Conservation (phyloP, 2,888 invertebrate species). For the Drosophila anomelani region DNA sequence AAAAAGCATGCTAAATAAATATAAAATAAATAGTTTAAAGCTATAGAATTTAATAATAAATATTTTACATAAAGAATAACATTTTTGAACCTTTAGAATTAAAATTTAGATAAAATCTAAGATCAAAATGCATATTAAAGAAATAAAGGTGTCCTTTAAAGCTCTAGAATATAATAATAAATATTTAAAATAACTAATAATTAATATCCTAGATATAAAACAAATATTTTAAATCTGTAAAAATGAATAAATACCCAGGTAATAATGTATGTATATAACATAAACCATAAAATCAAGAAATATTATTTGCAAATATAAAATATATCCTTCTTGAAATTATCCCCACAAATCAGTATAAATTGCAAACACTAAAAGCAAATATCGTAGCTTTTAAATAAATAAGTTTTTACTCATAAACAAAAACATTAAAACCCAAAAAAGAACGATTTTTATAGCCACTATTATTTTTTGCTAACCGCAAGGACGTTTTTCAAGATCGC, state of each 20-base stretch:
- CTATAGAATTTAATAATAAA: not conserved
- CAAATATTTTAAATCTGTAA: no score
- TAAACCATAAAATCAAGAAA: no score
- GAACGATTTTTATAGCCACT: not conserved
- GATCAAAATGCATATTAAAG: not conserved
- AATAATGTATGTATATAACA: no score
- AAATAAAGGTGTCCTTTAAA: no score
- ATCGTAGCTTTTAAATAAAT: no score
- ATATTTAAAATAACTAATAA: not conserved
- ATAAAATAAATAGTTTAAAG: not conserved
- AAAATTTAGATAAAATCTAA: not conserved
- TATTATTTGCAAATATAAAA: no score
- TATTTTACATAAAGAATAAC: not conserved
- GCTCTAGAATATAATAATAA: not conserved
- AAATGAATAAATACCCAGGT: no score
- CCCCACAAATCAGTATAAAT: no score
- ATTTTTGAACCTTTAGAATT: not conserved
- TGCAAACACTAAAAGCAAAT: no score
- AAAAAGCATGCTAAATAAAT: not conserved
- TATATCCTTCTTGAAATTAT: no score
- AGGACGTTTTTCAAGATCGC: slow-evolving; percentile 24
- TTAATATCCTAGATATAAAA: not conserved
- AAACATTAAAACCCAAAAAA: not conserved
- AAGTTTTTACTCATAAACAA: no score
- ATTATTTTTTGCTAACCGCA: not conserved